Conservation (phyloP, 2,113 vertebrate species). For the Stegastes partitus region DNA sequence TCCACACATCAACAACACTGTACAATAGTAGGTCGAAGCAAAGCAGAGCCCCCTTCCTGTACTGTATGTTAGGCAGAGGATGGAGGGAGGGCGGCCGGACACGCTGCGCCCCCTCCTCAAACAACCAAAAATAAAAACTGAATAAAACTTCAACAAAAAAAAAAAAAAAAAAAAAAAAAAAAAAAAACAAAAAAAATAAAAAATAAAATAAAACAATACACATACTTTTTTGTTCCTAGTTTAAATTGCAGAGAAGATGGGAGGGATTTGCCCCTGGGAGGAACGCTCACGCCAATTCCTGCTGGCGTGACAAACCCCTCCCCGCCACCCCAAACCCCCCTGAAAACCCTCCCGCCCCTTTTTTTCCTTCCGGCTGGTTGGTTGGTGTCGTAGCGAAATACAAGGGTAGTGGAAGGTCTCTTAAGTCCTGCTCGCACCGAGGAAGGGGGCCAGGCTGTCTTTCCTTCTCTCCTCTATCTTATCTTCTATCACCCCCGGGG, state of each 20-base stretch:
- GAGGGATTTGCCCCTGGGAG: constrained; percentile 77
- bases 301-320: constrained; percentile 81
- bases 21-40: constrained; percentile 77
- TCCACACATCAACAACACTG: constrained; percentile 72
- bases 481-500: constrained; percentile 69
- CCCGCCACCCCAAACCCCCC: constrained; percentile 55
- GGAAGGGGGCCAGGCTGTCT: constrained; percentile 68
- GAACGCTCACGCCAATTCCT: constrained; percentile 83
- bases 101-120: constrained; percentile 65
- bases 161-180: constrained; percentile 41
- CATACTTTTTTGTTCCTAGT: constrained; percentile 84
- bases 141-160: constrained; percentile 65
- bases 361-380: constrained; percentile 66
- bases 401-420: constrained; percentile 80
- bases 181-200: constrained; percentile 74
- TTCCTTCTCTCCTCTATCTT: constrained; percentile 67
- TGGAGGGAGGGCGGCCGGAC: constrained; percentile 63
- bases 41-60: constrained; percentile 85
- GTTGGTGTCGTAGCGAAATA: constrained; percentile 76
- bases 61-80: constrained; percentile 76
- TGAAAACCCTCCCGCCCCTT: constrained; percentile 27
- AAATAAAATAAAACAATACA: constrained; percentile 82
- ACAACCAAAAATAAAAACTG: constrained; percentile 57
- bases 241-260: constrained; percentile 82
- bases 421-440: constrained; percentile 76